phyloP scores from a whole-genome alignment of 2,113 vertebrate species.

The Cichladusa arquata region DNA sequence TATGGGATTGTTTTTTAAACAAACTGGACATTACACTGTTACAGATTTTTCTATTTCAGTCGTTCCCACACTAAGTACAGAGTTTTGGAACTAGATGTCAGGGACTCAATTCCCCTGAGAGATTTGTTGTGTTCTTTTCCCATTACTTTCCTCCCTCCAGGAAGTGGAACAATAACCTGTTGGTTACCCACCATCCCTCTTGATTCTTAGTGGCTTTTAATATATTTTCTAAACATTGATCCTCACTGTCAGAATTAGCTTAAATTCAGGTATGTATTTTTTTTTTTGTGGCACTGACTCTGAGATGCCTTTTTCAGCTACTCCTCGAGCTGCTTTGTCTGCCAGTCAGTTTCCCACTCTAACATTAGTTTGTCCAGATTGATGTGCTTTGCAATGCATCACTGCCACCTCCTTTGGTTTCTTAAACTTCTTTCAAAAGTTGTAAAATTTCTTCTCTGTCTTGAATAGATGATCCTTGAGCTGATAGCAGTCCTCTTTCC shows the following conservation, averaged over 20 bases:
- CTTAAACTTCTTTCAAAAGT: background rate
- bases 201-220: background rate
- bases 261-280: background rate
- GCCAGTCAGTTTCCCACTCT: accelerated
- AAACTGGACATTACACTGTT: background rate
- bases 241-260: background rate
- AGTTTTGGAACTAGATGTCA: background rate
- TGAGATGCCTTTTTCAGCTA: background rate
- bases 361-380: background rate
- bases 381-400: background rate
- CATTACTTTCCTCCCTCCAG: background rate
- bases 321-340: background rate
- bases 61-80: background rate
- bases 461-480: background rate
- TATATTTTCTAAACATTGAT: background rate
- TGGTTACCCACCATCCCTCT: background rate
- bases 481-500: background rate
- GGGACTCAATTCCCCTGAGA: background rate
- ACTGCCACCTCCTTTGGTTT: background rate
- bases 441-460: background rate
- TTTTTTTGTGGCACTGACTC: background rate
- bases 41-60: background rate
- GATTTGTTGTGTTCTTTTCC: background rate
- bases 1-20: background rate
- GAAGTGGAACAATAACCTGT: background rate